phyloP scores from a whole-genome alignment of 2,888 invertebrate species.

The Bugulina stolonifera region DNA sequence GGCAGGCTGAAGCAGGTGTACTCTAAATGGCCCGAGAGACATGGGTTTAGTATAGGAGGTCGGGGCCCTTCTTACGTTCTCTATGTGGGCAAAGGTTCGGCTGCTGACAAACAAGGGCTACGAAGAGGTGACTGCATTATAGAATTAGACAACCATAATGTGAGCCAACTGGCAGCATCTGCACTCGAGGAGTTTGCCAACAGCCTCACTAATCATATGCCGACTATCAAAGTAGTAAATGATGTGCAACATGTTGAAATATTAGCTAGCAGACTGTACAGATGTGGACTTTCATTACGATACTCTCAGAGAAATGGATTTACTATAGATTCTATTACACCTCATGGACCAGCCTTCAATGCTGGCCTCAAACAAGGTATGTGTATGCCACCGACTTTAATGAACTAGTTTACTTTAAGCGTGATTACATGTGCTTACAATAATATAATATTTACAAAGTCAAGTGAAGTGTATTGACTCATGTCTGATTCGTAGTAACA shows the following conservation, averaged over 20 bases:
- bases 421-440: too few relatives aligned
- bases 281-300: slow-evolving; percentile 42
- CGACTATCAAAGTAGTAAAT: slow-evolving; percentile 46
- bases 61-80: slow-evolving; percentile 48
- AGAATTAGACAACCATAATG: slow-evolving; percentile 47
- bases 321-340: slow-evolving; percentile 41
- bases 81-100: slow-evolving; percentile 41
- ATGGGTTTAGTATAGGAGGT: slow-evolving; percentile 49
- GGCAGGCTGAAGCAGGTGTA: slow-evolving; percentile 18
- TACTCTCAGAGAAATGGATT: slow-evolving; percentile 38
- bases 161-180: slow-evolving; percentile 41
- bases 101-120: slow-evolving; percentile 45
- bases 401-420: too few relatives aligned
- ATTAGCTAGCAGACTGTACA: slow-evolving; percentile 34
- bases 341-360: slow-evolving; percentile 41
- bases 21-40: slow-evolving; percentile 43
- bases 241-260: slow-evolving; percentile 39
- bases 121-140: slow-evolving; percentile 48
- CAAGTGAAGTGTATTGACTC: too few relatives aligned
- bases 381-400: neutral
- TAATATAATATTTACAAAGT: too few relatives aligned
- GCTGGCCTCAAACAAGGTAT: slow-evolving; percentile 45
- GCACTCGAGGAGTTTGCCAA: slow-evolving; percentile 40
- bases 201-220: slow-evolving; percentile 37
- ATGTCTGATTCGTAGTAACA: too few relatives aligned